These are phyloP conservation scores for Norana najaformis DNA, from an alignment of 2,888 invertebrate species.

Conservation along the genomic window DNA sequence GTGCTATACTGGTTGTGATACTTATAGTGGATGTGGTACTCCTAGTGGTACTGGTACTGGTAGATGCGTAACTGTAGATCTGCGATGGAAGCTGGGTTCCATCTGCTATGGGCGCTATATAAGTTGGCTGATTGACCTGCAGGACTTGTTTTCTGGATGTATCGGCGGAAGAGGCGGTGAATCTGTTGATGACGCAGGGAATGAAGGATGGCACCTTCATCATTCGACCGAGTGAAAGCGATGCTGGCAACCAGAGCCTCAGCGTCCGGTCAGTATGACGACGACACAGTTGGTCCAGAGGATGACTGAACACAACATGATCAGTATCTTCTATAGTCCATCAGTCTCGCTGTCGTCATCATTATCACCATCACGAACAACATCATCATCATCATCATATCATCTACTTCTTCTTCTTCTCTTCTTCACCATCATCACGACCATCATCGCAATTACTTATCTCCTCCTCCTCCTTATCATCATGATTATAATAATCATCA, in stretches of 20 bases:
- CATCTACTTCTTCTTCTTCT: neutral
- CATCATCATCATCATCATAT: neutral
- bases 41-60: neutral
- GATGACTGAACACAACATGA: no score
- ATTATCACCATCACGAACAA: no score
- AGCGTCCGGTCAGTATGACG: conserved; percentile 75
- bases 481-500: neutral
- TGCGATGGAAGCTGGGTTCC: neutral
- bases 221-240: conserved; percentile 90
- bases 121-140: neutral
- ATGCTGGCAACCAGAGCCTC: conserved; percentile 93
- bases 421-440: neutral
- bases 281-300: neutral
- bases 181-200: conserved; percentile 85
- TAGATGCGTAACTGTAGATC: neutral
- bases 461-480: neutral
- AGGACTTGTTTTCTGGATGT: conserved; percentile 14
- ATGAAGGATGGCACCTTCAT: conserved; percentile 91
- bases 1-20: neutral
- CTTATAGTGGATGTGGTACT: neutral
- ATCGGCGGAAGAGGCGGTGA: conserved; percentile 89
- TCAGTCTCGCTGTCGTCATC: neutral
- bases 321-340: neutral
- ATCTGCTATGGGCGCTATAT: neutral
- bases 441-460: neutral